Conservation (phyloP, 2,797 vertebrate species). For the Picus viridis region DNA sequence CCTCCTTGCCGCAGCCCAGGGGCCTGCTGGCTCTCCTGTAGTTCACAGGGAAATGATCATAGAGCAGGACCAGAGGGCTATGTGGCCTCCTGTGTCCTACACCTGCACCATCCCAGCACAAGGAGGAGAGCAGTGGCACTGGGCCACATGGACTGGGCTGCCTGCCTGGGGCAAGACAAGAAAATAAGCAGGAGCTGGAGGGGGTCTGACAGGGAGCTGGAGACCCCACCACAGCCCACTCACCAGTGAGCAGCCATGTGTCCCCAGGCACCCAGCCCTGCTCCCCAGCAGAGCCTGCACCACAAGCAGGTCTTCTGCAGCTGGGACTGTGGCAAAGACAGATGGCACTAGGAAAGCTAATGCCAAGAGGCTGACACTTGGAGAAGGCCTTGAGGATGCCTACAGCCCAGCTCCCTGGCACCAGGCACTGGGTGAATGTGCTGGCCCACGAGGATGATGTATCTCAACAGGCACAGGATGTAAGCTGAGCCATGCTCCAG, state of each 20-base stretch:
- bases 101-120: rapidly evolving
- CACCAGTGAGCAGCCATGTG: not conserved
- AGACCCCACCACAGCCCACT: not conserved
- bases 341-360: not conserved
- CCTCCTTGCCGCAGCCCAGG: not conserved
- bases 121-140: not conserved
- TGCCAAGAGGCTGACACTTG: rapidly evolving
- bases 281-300: rapidly evolving
- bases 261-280: not conserved
- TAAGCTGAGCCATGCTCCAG: not conserved
- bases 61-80: not conserved
- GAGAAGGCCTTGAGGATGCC: not conserved
- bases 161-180: not conserved
- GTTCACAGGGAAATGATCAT: not conserved
- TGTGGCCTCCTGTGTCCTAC: rapidly evolving
- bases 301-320: rapidly evolving
- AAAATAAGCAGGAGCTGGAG: not conserved
- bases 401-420: not conserved
- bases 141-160: not conserved
- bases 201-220: rapidly evolving
- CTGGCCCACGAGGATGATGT: rapidly evolving
- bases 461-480: not conserved
- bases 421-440: not conserved
- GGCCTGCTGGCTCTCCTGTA: not conserved
- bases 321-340: not conserved